These are phyloP conservation scores for Bombycilla garrulus DNA, from an alignment of 2,113 vertebrate genomes.

Conservation along the genomic window DNA sequence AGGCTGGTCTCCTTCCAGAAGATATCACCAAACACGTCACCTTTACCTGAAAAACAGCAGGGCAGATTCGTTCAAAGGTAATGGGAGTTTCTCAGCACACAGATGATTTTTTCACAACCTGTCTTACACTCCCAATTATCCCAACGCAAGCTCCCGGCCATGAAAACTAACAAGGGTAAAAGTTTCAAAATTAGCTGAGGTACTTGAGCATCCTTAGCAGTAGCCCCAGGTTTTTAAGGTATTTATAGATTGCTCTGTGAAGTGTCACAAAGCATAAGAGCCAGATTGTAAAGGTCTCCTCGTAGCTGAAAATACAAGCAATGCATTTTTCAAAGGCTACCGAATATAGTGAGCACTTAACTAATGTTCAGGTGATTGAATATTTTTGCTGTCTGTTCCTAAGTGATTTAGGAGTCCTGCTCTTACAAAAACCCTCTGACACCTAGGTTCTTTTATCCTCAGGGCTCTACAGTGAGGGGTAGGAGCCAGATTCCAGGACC, in stretches of 20 bases:
- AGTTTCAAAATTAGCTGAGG: neutral
- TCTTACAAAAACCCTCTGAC: neutral
- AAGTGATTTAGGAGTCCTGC: neutral
- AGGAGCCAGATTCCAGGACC: neutral
- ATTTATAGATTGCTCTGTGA: neutral
- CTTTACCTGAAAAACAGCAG: conserved; percentile 84
- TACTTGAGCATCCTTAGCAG: neutral
- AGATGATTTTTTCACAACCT: neutral
- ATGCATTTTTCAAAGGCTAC: conserved; percentile 7
- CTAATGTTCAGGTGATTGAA: neutral
- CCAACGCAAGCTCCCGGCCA: neutral
- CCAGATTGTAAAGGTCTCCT: neutral
- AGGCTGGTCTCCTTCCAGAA: conserved; percentile 96
- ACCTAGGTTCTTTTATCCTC: neutral
- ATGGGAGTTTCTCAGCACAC: neutral
- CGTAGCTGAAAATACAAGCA: neutral
- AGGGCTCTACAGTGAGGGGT: neutral
- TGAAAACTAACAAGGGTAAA: neutral
- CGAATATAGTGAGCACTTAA: neutral
- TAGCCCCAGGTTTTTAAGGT: neutral
- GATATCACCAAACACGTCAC: conserved; percentile 95
- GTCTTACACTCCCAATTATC: neutral
- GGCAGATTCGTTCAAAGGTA: neutral
- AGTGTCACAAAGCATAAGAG: neutral
- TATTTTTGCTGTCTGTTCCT: neutral